phyloP scores from a whole-genome alignment of 2,113 vertebrate species.

The Hymenochirus boettgeri region DNA sequence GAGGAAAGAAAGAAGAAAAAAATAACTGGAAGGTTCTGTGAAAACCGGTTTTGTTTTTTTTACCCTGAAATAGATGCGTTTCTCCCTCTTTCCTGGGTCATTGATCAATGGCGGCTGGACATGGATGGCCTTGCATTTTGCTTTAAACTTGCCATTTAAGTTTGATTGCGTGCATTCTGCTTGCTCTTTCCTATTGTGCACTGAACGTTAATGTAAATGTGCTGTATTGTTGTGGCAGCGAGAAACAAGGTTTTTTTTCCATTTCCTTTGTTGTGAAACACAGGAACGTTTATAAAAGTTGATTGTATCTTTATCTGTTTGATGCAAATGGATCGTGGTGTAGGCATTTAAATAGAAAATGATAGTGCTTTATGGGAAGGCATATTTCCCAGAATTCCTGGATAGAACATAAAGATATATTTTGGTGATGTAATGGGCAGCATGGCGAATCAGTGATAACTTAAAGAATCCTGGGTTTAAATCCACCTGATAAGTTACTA shows the following conservation, averaged over 20 bases:
- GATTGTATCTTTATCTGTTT: background rate
- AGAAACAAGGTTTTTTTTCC: constrained; percentile 6
- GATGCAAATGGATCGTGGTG: no score
- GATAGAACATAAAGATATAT: no score
- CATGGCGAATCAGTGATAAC: no score
- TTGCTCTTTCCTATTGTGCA: constrained; percentile 2
- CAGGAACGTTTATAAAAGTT: background rate
- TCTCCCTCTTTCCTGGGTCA: background rate
- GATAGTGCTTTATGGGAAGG: no score
- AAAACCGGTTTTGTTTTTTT: no score
- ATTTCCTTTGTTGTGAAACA: background rate
- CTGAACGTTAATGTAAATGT: constrained; percentile 10
- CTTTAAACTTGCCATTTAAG: constrained; percentile 13
- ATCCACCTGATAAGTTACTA: no score
- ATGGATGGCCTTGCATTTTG: constrained; percentile 9
- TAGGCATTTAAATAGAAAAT: no score
- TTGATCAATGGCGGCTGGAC: background rate
- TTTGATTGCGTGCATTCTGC: constrained; percentile 8
- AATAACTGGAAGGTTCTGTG: no score
- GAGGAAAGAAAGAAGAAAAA: constrained; percentile 23
- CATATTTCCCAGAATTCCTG: no score
- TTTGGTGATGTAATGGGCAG: no score
- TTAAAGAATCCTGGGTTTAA: no score
- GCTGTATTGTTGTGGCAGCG: background rate
- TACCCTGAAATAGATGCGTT: constrained; percentile 33